Evolutionary conservation across 2,113 vertebrate genomes (phyloP).

Genomic region (Otis tarda): DNA sequence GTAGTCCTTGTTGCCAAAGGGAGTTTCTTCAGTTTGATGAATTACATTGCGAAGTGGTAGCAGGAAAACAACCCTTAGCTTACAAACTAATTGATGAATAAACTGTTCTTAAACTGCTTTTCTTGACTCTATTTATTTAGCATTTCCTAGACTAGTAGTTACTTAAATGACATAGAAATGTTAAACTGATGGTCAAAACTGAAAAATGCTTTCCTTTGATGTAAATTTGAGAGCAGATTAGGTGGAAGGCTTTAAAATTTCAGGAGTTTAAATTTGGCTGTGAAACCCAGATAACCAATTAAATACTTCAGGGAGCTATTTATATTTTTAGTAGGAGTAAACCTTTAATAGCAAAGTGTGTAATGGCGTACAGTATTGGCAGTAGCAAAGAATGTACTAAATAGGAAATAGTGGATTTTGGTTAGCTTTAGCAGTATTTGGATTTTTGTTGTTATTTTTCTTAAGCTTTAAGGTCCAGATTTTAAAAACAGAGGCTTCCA

Average conservation of each 20-base stretch:
- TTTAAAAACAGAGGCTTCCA: not conserved
- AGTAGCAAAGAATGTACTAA: not conserved
- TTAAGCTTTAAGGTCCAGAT: not conserved
- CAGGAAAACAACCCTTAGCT: not conserved
- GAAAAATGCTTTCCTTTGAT: not conserved
- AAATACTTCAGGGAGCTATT: not conserved
- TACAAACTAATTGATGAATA: slow-evolving; percentile 19
- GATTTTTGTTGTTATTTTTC: not conserved
- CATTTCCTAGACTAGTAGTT: not conserved
- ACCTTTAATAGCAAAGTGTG: not conserved
- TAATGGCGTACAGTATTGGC: not conserved
- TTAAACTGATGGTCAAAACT: not conserved
- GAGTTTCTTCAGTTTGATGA: slow-evolving; percentile 32
- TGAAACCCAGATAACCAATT: not conserved
- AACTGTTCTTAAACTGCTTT: slow-evolving; percentile 8
- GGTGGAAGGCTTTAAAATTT: not conserved
- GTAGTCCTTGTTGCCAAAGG: not conserved
- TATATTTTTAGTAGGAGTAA: not conserved
- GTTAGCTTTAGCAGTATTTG: not conserved
- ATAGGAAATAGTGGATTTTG: not conserved
- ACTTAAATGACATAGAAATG: not conserved
- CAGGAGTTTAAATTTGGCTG: not conserved
- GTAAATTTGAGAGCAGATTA: not conserved
- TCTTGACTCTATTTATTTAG: not conserved
- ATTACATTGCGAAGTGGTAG: not conserved